Percentiles rank a stretch among this genome's conserved stretches.
phyloP scores from a whole-genome alignment of 2,797 vertebrate species.

The Smutsia gigantea region DNA sequence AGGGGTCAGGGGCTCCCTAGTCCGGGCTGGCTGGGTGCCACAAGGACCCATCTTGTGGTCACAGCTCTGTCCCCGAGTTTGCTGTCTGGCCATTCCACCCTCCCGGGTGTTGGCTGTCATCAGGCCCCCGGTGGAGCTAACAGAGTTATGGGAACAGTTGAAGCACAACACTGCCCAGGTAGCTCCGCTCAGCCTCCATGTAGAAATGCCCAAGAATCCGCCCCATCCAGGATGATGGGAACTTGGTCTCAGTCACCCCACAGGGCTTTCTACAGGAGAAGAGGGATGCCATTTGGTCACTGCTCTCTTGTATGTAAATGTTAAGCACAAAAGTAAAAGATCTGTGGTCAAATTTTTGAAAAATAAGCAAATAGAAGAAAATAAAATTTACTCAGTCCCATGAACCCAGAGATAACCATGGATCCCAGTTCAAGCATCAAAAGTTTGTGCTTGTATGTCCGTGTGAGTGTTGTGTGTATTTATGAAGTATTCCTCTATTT shows the following conservation, averaged over 20 bases:
- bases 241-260: rapidly evolving
- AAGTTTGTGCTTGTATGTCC: neutral
- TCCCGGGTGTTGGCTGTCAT: neutral
- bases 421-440: neutral
- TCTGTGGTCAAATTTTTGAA: neutral
- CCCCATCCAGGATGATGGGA: neutral
- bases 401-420: neutral
- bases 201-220: neutral
- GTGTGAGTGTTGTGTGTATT: neutral
- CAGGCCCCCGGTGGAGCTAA: neutral
- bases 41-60: neutral
- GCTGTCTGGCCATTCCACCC: neutral
- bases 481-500: neutral
- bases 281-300: neutral
- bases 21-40: too few relatives aligned
- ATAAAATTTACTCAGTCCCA: neutral
- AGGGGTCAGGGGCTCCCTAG: neutral
- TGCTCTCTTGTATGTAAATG: neutral
- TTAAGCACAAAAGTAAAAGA: neutral
- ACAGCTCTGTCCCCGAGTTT: neutral
- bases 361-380: neutral
- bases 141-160: neutral
- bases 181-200: neutral
- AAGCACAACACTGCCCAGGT: too few relatives aligned
- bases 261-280: neutral